Base-by-base conservation (phyloP, 2,797 vertebrate genomes). In the Carcharodon carcharias region DNA sequence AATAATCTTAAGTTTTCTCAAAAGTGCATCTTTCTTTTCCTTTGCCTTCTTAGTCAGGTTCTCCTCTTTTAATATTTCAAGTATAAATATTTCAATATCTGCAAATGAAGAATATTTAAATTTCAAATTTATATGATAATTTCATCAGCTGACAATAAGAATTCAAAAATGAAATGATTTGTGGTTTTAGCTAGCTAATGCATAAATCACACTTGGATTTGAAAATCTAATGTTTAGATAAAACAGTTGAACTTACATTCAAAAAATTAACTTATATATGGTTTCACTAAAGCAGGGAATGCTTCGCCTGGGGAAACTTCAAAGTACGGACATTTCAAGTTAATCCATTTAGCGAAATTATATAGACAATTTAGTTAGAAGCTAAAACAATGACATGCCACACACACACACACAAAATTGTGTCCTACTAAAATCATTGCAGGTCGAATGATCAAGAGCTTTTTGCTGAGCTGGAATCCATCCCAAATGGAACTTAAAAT, bases 31-130 rank as follows among this genome's bases (percentile, higher is more conserved):
- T 96, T 96, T 98, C 97, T 97, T 99, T 96, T 99, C 99, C 97
- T 99, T 99, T 56, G 98, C 98, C 98, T 98, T 99, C 98, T 99
- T 99, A 97, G 98, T 99, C 96, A 99, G 97, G 97, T 97, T 99
- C 97, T 99, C 99, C 96, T 98, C 99, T 98, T 98, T 99, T 95
- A 99, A 97, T 0, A 97, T 97, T 96, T 99, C 98, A 35, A 96
- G 97, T 97, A 99, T 97, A 98, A 98, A 99, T 18, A 80, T 96
- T 96, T 99, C 99, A 80, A 99, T 96, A 97, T 99, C 99, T 99
- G 97, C 97, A 97, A 71, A 95, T 31, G 28, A 77, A 77, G 50
- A 56, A 95, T 73, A 77, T 77, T 54, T 35, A 95, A 50, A 85
- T 85, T 50, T 50, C 82, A 85, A 85, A 50, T 23, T 1, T 85